phyloP scores from a whole-genome alignment of 2,797 vertebrate species.

The Sandelia bainsii region DNA sequence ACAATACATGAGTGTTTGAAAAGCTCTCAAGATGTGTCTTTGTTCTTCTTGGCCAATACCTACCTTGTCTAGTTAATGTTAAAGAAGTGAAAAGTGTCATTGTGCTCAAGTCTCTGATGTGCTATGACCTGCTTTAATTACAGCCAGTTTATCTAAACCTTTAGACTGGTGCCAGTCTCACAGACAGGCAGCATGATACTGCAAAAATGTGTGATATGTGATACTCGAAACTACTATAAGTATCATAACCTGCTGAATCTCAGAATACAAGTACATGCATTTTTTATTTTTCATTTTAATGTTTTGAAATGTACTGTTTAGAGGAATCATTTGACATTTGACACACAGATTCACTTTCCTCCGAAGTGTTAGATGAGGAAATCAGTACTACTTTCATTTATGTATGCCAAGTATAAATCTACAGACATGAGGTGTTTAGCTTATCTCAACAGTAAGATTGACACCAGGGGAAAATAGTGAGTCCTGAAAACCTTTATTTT shows the following conservation, averaged over 20 bases:
- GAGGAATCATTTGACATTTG: neutral
- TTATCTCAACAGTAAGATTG: neutral
- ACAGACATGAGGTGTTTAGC: neutral
- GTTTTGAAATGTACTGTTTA: neutral
- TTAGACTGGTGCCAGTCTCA: neutral
- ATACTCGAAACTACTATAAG: too few species aligned
- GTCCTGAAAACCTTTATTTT: neutral
- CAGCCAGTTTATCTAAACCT: neutral
- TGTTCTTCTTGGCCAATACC: neutral
- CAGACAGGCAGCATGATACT: neutral
- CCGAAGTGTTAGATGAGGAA: too few species aligned
- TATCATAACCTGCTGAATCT: too few species aligned
- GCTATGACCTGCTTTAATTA: neutral
- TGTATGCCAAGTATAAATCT: neutral
- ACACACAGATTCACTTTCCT: neutral
- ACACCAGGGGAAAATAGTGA: neutral
- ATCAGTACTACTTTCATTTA: neutral
- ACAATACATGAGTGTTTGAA: constrained; percentile 21
- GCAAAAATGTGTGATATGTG: neutral
- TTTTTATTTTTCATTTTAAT: neutral
- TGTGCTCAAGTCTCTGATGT: neutral
- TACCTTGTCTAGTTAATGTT: neutral
- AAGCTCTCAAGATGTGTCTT: neutral
- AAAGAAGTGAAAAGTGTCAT: neutral
- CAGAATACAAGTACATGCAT: too few species aligned